Evolutionary conservation across 1,140 invertebrate genomes (phyloP), one percentile per base, ranked within the genome.

Genomic region (Leptonema lineaticorne): DNA sequence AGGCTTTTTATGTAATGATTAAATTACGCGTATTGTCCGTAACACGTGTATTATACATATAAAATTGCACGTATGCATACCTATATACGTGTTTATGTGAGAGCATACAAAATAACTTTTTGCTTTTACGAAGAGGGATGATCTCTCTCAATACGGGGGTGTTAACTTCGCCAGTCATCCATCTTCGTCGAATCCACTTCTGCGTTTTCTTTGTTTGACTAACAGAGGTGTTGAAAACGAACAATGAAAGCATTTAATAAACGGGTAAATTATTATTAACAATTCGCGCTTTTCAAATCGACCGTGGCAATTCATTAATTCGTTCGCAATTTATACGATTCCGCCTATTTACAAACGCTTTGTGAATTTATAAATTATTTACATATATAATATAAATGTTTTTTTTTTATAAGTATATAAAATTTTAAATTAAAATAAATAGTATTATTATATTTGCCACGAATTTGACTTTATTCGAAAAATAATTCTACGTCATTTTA

Each of bases 161-260:
- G 30, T 59, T 59, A 59, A 59, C 57, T 59, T 59, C 27, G 50
- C 57, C 28, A 59, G 57, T 59, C 57, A 59, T 59, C 57, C 57
- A 59, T 59, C 57, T 59, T 59, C 57, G 57, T 59, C 57, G 14
- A 37, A 30, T 59, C 57, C 57, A 59, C 30, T 59, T 30, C 27
- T 30, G 24, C 30, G 57, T 16, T 30, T 59, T 59, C 57, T 59
- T 59, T 59, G 57, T 59, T 59, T 37, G 28, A 59, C n/a, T 59
- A 59, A 33, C 57, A 27, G 30, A 53, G 50, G 50, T 53, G 50
- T 53, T 53, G 18, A 22, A 53, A 53, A 53, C 50, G 50, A 53
- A 53, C 50, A 53, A 53, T 53, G 20, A 53, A 24, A 53, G 50
- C 50, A 53, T 53, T 53, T 53, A 53, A 53, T 53, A 53, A 53